These are phyloP conservation scores for Sialis fuliginosa DNA, from an alignment of 2,888 invertebrate genomes.

Conservation along the genomic window DNA sequence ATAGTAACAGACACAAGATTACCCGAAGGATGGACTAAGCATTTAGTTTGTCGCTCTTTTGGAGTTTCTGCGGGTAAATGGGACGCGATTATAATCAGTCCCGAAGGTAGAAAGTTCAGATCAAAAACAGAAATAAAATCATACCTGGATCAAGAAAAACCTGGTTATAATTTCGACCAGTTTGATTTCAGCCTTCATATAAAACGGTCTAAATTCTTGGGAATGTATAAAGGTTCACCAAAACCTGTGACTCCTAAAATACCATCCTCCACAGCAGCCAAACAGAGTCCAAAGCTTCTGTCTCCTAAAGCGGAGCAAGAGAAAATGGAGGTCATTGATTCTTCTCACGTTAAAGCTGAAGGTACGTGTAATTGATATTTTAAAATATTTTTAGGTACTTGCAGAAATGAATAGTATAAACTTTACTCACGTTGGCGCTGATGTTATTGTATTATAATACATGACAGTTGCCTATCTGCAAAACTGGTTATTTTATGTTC, in stretches of 20 bases:
- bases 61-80: conserved; percentile 62
- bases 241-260: conserved; percentile 6
- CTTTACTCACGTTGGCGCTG: background rate
- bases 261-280: background rate
- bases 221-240: conserved; percentile 23
- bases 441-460: too few species aligned
- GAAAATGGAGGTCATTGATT: conserved; percentile 2
- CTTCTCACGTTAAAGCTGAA: background rate
- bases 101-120: conserved; percentile 40
- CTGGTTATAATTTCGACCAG: conserved; percentile 30
- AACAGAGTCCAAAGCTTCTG: conserved; percentile 3
- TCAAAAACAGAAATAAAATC: conserved; percentile 36
- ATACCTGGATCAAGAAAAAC: conserved; percentile 22
- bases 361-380: background rate
- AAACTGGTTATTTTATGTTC: too few species aligned
- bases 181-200: conserved; percentile 42
- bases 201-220: conserved; percentile 26
- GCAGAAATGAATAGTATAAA: background rate
- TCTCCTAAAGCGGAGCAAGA: conserved; percentile 2
- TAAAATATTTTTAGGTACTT: background rate
- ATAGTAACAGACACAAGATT: conserved; percentile 57
- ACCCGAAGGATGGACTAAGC: conserved; percentile 62
- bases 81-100: conserved; percentile 57
- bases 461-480: too few species aligned
- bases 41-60: conserved; percentile 48